Conservation (phyloP, 2,888 invertebrate species). For the Standfussiana lucernea region DNA sequence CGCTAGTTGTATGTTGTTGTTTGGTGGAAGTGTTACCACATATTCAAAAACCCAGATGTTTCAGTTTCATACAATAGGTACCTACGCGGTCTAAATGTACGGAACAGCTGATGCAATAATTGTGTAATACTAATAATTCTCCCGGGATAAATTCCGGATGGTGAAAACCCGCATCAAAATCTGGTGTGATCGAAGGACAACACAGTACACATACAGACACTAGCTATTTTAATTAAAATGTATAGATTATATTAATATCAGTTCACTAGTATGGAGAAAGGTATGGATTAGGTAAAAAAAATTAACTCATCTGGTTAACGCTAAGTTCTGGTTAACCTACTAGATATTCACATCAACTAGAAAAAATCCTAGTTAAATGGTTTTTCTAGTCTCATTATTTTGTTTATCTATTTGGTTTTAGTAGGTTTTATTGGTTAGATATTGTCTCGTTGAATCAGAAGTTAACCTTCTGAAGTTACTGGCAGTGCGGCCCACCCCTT, state of each 20-base stretch:
- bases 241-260: background rate
- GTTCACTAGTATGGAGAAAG: background rate
- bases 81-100: too few species aligned
- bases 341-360: background rate
- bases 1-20: too few species aligned
- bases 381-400: too few species aligned
- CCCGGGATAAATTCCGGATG: too few species aligned
- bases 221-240: background rate
- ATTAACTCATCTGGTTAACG: background rate
- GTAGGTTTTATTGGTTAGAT: background rate
- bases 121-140: too few species aligned
- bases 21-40: too few species aligned
- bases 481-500: constrained; percentile 40
- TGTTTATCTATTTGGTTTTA: too few species aligned
- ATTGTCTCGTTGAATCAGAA: background rate
- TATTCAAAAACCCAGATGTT: too few species aligned
- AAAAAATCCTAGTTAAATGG: background rate
- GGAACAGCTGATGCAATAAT: too few species aligned
- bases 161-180: too few species aligned
- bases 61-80: too few species aligned
- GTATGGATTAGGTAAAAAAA: too few species aligned
- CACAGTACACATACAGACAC: background rate
- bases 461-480: constrained; percentile 12
- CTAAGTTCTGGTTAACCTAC: background rate
- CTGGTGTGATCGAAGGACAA: background rate